Base-by-base conservation (phyloP, 1,140 invertebrate species). In the Bombyx mori region DNA sequence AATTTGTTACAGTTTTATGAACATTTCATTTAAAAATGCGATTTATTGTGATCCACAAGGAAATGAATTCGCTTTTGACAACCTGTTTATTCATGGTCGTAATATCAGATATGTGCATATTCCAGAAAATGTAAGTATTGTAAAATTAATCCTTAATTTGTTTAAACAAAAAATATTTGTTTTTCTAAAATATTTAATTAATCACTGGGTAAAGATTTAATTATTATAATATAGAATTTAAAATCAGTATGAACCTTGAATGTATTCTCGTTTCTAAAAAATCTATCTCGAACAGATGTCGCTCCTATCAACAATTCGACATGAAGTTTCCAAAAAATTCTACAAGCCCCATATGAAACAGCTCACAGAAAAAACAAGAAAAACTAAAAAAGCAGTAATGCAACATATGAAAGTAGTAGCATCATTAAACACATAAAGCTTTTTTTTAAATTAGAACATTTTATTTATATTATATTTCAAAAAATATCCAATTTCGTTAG, bases 51-150 rank as follows among this genome's bases (percentile, higher is more conserved):
- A 91, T 76, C 77, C 88, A 8, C 82, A 85, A 73, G 90, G 90
- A 10, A 80, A 89, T 73, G 80, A 87, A 73, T 86, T 67, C 60
- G 52, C n/a, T 46, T 87, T 86, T 71, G 81, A 88, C 52, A 65
- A 79, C 60, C 89, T 93, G 63, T 93, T 92, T 77, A 73, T 94
- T 12, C 91, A 91, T 50, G 90, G 89, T 7, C 76, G 90, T 58
- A 92, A 92, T 58, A 90, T 94, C 58, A 87, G 92, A 68, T 91
- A 90, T 75, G 89, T 94, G 6, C 92, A 93, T 58, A 90, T 93
- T 61, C 92, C 92, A 42, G 87, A 90, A 60, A 78, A 88, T 60
- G 91, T 92, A 71, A 90, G 90, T 89, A 65, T 45, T 42, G 44
- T 47, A 10, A 44, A 3, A 46, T 44, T 46, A 4, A 52, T 52